A percentile compares a stretch with the other conserved stretches of the same genome.
Conservation (phyloP, 1,140 invertebrate species). For the Coelopa frigida region DNA sequence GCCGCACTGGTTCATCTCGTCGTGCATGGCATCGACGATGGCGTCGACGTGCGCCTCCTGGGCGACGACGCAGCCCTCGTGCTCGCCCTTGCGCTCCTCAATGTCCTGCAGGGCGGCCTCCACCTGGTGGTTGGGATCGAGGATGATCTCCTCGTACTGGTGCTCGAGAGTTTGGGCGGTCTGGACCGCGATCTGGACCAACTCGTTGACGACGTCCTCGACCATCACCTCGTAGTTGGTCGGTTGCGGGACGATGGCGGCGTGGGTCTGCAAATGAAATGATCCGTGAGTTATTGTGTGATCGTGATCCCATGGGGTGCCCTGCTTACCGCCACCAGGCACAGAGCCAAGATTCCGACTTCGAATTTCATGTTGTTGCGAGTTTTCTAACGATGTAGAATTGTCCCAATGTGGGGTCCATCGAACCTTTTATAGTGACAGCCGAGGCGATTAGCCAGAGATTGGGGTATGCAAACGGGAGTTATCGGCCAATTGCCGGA, state of each 20-base stretch:
- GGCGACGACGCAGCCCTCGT: conserved; percentile 26
- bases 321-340: conserved; percentile 5
- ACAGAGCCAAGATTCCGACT: conserved; percentile 2
- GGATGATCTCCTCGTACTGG: conserved; percentile 31
- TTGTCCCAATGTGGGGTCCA: no score
- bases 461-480: no score
- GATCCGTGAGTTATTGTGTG: not conserved
- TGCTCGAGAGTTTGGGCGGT: conserved; percentile 21
- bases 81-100: conserved; percentile 23
- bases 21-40: conserved; percentile 24
- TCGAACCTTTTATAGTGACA: no score
- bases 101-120: conserved; percentile 24
- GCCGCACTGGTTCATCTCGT: conserved; percentile 23
- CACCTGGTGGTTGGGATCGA: conserved; percentile 31
- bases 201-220: conserved; percentile 21
- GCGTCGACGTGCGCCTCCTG: conserved; percentile 21
- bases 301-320: not conserved
- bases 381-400: no score
- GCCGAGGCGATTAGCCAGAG: no score
- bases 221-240: conserved; percentile 17
- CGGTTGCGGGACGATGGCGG: not conserved
- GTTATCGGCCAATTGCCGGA: no score
- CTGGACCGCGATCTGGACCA: conserved; percentile 20
- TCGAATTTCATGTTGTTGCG: conserved; percentile 10
- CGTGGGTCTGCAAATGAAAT: not conserved